Evolutionary conservation across 2,888 invertebrate species (phyloP).

Genomic region (Oegoconia quadripuncta): DNA sequence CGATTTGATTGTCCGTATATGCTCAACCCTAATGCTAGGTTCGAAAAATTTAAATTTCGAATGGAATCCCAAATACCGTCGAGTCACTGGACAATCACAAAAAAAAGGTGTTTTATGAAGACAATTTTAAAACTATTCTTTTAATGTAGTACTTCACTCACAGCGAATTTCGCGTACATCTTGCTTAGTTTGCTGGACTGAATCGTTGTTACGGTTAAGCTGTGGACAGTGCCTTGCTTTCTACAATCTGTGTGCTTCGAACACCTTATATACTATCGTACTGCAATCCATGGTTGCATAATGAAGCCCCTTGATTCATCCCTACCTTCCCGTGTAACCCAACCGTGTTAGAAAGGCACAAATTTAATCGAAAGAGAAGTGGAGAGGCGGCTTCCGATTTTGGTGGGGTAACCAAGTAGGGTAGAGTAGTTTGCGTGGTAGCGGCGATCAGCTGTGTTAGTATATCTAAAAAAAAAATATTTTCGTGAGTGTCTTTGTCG

Average conservation of each 20-base stretch:
- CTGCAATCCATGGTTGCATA: conserved; percentile 55
- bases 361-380: conserved; percentile 16
- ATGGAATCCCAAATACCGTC: no score
- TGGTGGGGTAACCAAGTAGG: conserved; percentile 56
- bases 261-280: conserved; percentile 10
- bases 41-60: no score
- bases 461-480: background rate
- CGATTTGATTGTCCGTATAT: no score
- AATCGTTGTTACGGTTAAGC: conserved; percentile 53
- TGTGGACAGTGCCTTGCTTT: conserved; percentile 59
- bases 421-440: conserved; percentile 33
- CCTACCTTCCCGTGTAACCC: conserved; percentile 63
- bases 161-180: conserved; percentile 75
- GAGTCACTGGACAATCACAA: conserved; percentile 2
- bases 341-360: conserved; percentile 50
- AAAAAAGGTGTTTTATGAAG: background rate
- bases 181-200: conserved; percentile 69
- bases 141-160: conserved; percentile 38
- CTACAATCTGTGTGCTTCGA: conserved; percentile 40
- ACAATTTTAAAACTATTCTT: background rate
- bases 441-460: conserved; percentile 2
- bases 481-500: no score
- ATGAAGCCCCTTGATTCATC: conserved; percentile 66
- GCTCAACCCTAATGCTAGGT: no score
- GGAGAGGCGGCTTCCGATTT: conserved; percentile 38